These are phyloP conservation scores for Sternarchorhynchus goeldii DNA, from an alignment of 2,797 vertebrate species.

Conservation along the genomic window DNA sequence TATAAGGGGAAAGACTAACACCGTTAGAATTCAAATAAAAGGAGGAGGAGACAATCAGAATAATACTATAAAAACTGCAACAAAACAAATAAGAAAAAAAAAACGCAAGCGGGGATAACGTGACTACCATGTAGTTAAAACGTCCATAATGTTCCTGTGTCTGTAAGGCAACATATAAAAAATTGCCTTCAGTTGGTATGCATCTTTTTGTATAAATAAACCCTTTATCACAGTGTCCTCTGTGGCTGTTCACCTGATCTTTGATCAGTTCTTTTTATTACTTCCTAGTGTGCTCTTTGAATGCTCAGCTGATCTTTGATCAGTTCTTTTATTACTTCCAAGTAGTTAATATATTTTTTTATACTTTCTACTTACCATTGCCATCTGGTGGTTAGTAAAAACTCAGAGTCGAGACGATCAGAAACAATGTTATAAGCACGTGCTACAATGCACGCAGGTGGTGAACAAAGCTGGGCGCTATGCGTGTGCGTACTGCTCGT, in stretches of 20 bases:
- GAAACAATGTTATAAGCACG: neutral
- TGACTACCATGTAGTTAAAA: conserved; percentile 76
- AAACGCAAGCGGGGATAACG: conserved; percentile 55
- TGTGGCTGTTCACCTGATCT: neutral
- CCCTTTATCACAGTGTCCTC: conserved; percentile 22
- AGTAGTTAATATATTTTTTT: neutral
- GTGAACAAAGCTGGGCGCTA: neutral
- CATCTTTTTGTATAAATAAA: conserved; percentile 74
- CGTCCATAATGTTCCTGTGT: conserved; percentile 69
- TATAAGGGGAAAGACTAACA: conserved; percentile 32
- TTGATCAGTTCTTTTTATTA: too few relatives aligned
- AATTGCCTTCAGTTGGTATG: conserved; percentile 65
- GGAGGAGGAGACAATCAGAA: conserved; percentile 24
- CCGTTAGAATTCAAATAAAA: conserved; percentile 20
- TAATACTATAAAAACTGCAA: neutral
- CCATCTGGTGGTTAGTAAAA: conserved; percentile 22
- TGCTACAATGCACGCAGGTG: neutral
- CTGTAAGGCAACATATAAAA: conserved; percentile 70
- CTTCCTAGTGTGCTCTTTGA: neutral
- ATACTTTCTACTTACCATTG: neutral
- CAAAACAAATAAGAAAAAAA: neutral
- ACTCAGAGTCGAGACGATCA: neutral
- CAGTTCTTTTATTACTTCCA: too few relatives aligned
- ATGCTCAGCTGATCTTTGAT: neutral
- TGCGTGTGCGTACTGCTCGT: neutral